A percentile compares a stretch with the other conserved stretches of the same genome.
phyloP scores from a whole-genome alignment of 2,797 vertebrate species.

The Syncerus caffer region DNA sequence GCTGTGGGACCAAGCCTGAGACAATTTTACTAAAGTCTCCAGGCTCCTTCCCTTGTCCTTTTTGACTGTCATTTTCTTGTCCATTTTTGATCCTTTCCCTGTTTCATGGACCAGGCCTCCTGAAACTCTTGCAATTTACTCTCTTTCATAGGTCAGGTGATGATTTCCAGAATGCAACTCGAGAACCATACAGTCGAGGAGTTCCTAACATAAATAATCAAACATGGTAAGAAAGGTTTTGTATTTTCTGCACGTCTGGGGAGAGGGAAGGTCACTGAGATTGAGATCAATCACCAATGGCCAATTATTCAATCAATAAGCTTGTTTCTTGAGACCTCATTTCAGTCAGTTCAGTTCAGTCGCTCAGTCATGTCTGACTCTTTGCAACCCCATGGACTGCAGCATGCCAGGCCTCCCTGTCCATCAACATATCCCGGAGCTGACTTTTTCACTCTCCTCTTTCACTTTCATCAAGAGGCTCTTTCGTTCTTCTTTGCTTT shows the following conservation, averaged over 20 bases:
- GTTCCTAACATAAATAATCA: background rate
- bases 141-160: background rate
- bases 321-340: background rate
- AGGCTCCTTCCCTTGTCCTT: background rate
- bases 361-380: fast-evolving
- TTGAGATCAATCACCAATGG: background rate
- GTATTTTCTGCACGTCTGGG: background rate
- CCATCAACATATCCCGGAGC: background rate
- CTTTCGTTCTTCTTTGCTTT: background rate
- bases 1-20: background rate
- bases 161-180: fast-evolving
- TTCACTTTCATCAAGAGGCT: background rate
- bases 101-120: background rate
- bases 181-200: background rate
- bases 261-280: background rate
- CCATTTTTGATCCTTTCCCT: background rate
- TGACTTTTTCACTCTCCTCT: background rate
- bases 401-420: background rate
- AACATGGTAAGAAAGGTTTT: background rate
- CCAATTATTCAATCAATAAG: background rate
- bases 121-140: background rate
- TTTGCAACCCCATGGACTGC: background rate
- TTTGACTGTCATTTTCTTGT: background rate
- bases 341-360: background rate
- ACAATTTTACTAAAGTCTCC: background rate